Conservation (phyloP, 2,113 vertebrate species). For the Nesogale talazaci region DNA sequence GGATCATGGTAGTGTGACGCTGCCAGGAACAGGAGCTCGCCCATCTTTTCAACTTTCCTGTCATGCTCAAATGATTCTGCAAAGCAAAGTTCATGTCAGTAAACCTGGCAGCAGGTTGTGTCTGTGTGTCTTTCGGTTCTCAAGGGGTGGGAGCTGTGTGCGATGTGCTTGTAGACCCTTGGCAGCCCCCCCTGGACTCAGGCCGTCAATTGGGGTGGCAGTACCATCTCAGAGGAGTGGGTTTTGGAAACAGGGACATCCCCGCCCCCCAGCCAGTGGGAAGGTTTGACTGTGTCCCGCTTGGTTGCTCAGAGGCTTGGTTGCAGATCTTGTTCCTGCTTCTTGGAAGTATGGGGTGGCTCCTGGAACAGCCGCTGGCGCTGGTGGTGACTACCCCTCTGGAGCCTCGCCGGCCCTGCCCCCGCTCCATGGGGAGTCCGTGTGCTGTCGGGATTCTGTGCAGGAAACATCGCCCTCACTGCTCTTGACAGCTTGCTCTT, state of each 20-base stretch:
- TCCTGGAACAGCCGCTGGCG: no score
- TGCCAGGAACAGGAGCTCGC: not conserved
- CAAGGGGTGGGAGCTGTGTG: no score
- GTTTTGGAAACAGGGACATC: not conserved
- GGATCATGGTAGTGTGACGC: not conserved
- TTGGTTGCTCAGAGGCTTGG: not conserved
- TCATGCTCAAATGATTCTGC: slow-evolving; percentile 9
- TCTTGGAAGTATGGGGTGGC: not conserved
- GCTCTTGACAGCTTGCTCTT: slow-evolving; percentile 60
- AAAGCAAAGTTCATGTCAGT: not conserved
- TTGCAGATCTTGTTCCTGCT: not conserved
- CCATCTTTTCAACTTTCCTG: slow-evolving; percentile 30
- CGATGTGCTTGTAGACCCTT: no score
- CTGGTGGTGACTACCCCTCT: not conserved
- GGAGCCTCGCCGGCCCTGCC: not conserved
- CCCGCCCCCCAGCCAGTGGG: not conserved
- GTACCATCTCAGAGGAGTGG: not conserved
- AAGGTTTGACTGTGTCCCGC: not conserved
- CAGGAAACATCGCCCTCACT: not conserved
- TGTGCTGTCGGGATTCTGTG: slow-evolving; percentile 14
- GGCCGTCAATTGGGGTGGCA: not conserved
- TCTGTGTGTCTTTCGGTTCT: no score
- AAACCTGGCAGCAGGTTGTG: not conserved
- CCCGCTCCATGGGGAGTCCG: not conserved
- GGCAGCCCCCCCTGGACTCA: not conserved